These are phyloP conservation scores for Peromyscus eremicus DNA, from an alignment of 2,797 vertebrate species.

Conservation along the genomic window DNA sequence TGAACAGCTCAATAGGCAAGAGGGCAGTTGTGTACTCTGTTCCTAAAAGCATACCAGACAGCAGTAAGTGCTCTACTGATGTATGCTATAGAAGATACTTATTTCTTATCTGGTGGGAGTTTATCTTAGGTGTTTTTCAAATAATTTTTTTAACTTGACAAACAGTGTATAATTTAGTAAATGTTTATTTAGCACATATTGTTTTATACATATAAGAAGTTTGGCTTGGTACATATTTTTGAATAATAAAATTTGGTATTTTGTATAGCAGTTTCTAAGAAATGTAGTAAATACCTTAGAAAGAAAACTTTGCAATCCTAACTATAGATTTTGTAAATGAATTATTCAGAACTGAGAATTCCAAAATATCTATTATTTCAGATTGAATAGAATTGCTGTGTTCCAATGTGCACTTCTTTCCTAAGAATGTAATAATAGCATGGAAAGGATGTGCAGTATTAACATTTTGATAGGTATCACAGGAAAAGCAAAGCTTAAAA, in stretches of 20 bases:
- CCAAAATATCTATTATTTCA: slow-evolving; percentile 75
- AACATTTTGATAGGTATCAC: slow-evolving; percentile 81
- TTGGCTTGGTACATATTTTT: neutral
- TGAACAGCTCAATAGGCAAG: neutral
- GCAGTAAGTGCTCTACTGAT: neutral
- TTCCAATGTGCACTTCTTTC: slow-evolving; percentile 56
- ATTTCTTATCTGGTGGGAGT: slow-evolving; percentile 30
- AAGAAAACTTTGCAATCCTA: slow-evolving; percentile 59
- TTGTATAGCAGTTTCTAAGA: slow-evolving; percentile 56
- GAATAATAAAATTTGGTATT: slow-evolving; percentile 54
- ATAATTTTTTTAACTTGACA: slow-evolving; percentile 42
- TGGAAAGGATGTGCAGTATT: slow-evolving; percentile 73
- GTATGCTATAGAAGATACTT: neutral
- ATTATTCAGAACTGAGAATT: slow-evolving; percentile 76
- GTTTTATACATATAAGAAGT: neutral
- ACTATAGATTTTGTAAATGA: slow-evolving; percentile 66
- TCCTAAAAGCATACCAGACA: neutral
- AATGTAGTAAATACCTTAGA: slow-evolving; percentile 64
- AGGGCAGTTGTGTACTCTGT: neutral
- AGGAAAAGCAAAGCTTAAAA: slow-evolving; percentile 72
- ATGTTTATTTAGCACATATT: neutral
- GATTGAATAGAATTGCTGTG: slow-evolving; percentile 71
- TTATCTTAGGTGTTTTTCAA: slow-evolving; percentile 12
- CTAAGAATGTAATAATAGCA: slow-evolving; percentile 63
- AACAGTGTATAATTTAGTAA: slow-evolving; percentile 28